Percentiles rank a stretch among this genome's conserved stretches.
These are phyloP conservation scores for Maconellicoccus hirsutus DNA, from an alignment of 1,140 invertebrate species.

Conservation along the genomic window DNA sequence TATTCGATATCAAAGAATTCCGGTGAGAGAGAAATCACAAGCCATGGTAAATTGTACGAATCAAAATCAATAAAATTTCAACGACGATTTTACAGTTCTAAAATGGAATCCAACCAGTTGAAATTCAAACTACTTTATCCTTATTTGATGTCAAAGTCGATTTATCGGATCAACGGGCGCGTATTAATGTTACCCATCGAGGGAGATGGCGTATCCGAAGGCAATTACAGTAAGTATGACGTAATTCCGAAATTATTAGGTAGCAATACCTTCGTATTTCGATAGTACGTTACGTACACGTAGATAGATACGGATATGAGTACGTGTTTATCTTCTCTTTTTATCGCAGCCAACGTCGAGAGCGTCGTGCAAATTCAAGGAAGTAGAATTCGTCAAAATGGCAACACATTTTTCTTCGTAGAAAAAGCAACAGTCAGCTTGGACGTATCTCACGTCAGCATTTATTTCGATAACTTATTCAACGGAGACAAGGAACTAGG, in stretches of 20 bases:
- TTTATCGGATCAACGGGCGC: conserved; percentile 45
- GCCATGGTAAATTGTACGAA: neutral
- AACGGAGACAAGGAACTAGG: conserved; percentile 32
- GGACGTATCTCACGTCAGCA: conserved; percentile 28
- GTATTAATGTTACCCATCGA: conserved; percentile 49
- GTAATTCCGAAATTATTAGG: neutral
- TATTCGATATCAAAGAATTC: conserved; percentile 43
- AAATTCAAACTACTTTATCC: conserved; percentile 43
- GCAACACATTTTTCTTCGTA: conserved; percentile 43
- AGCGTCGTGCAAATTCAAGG: conserved; percentile 43
- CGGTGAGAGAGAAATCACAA: conserved; percentile 38
- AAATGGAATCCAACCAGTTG: conserved; percentile 40
- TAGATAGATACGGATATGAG: neutral
- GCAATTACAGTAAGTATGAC: conserved; percentile 43
- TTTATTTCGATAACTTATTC: conserved; percentile 32
- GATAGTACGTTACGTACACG: too few relatives aligned
- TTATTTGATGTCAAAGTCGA: conserved; percentile 39
- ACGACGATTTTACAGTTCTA: conserved; percentile 35
- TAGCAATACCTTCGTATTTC: too few relatives aligned
- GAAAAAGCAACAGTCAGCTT: conserved; percentile 40
- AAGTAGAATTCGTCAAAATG: conserved; percentile 40
- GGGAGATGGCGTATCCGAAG: conserved; percentile 42
- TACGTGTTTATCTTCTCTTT: conserved; percentile 30
- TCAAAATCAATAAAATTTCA: neutral
- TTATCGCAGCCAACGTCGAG: conserved; percentile 49